phyloP scores from a whole-genome alignment of 2,113 vertebrate species.

The Telmatochromis brichardi region DNA sequence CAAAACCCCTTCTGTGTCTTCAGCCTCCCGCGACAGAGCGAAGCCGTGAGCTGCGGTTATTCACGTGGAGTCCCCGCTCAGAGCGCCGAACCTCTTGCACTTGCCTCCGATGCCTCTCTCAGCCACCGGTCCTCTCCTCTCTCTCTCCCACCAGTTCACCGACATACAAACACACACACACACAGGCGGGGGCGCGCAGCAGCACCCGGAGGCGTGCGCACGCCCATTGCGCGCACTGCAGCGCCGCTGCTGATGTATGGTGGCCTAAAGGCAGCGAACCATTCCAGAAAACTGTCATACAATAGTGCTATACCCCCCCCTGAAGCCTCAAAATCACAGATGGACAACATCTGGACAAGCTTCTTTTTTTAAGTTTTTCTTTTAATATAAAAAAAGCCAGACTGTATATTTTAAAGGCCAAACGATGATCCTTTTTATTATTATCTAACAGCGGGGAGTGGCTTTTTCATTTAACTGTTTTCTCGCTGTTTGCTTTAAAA shows the following conservation, averaged over 20 bases:
- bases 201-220: constrained; percentile 40
- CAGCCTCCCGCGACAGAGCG: background rate
- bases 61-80: constrained; percentile 31
- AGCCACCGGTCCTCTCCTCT: constrained; percentile 40
- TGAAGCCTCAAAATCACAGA: background rate
- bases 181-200: constrained; percentile 41
- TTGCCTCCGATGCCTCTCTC: constrained; percentile 13
- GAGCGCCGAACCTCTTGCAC: constrained; percentile 9
- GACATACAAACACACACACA: background rate
- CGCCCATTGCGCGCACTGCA: constrained; percentile 42
- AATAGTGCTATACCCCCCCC: background rate
- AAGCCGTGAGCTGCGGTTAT: constrained; percentile 1
- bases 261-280: constrained; percentile 29
- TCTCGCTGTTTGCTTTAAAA: background rate
- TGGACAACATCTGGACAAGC: constrained; percentile 38
- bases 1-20: background rate
- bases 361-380: background rate
- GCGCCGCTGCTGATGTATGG: constrained; percentile 41
- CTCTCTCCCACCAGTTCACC: constrained; percentile 30
- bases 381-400: background rate
- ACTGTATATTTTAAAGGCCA: constrained; percentile 16
- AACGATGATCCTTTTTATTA: background rate
- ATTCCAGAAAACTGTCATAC: background rate
- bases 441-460: constrained; percentile 23
- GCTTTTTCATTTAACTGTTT: background rate